Percentiles rank a stretch among this genome's conserved stretches.
phyloP scores from a whole-genome alignment of 2,113 vertebrate species.

The Promerops cafer region DNA sequence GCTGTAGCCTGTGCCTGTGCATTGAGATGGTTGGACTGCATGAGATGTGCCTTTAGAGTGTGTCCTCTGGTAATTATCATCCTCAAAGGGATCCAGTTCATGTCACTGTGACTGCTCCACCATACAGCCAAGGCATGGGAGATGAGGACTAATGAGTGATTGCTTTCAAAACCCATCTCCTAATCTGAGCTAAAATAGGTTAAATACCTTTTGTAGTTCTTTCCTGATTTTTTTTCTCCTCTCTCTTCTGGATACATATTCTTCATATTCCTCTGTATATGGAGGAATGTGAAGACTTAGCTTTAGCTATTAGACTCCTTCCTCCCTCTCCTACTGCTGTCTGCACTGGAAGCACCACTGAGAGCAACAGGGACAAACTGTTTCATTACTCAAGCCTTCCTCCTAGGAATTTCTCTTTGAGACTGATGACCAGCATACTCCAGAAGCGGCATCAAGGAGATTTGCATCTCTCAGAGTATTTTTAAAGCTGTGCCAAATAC shows the following conservation, averaged over 20 bases:
- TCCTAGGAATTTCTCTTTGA: background rate
- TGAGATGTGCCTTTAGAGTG: background rate
- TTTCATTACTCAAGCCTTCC: background rate
- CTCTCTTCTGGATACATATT: background rate
- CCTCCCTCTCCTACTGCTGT: background rate
- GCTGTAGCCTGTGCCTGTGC: background rate
- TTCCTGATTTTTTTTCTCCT: background rate
- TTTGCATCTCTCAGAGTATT: background rate
- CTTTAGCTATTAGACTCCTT: background rate
- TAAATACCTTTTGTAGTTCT: background rate
- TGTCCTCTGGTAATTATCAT: background rate
- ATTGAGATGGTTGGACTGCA: background rate
- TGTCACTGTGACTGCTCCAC: background rate
- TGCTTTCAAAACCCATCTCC: background rate
- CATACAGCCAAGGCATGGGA: background rate
- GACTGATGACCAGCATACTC: background rate
- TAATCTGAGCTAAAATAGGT: background rate
- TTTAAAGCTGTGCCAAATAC: background rate
- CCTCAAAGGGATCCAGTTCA: background rate
- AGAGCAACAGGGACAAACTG: background rate
- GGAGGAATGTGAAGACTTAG: background rate
- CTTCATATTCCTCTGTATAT: background rate
- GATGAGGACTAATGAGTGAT: background rate
- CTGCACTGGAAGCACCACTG: background rate
- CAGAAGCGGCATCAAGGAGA: background rate